Conservation (phyloP, 2,113 vertebrate species). For the Orientallactaga bullata region DNA sequence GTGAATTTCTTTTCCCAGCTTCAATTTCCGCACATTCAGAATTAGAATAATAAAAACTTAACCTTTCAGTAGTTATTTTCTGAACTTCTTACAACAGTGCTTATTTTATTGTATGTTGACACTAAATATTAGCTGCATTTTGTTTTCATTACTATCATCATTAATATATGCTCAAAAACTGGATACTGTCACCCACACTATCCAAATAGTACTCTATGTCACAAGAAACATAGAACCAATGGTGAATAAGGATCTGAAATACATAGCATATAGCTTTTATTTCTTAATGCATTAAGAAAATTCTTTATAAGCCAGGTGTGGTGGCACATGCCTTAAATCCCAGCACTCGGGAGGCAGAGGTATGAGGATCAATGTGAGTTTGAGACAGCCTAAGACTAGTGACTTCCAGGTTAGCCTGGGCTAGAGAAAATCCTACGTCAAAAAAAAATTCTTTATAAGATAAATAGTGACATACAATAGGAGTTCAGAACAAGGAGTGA, state of each 20-base stretch:
- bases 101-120: neutral
- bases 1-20: neutral
- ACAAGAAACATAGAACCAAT: neutral
- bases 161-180: neutral
- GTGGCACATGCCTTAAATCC: too few species aligned
- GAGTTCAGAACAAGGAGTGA: neutral
- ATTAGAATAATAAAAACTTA: constrained; percentile 1
- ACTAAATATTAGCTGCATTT: neutral
- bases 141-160: neutral
- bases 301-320: neutral
- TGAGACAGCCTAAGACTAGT: too few species aligned
- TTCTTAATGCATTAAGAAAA: neutral
- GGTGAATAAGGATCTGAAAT: neutral
- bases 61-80: neutral
- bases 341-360: too few species aligned
- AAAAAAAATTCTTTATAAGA: neutral
- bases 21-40: constrained; percentile 24
- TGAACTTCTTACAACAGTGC: neutral
- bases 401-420: too few species aligned
- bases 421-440: too few species aligned
- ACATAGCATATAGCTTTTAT: neutral
- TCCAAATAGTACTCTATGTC: neutral
- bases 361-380: too few species aligned
- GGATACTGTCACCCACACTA: neutral
- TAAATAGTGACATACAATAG: neutral